Conservation (phyloP, 2,113 vertebrate species). For the Rana temporaria region DNA sequence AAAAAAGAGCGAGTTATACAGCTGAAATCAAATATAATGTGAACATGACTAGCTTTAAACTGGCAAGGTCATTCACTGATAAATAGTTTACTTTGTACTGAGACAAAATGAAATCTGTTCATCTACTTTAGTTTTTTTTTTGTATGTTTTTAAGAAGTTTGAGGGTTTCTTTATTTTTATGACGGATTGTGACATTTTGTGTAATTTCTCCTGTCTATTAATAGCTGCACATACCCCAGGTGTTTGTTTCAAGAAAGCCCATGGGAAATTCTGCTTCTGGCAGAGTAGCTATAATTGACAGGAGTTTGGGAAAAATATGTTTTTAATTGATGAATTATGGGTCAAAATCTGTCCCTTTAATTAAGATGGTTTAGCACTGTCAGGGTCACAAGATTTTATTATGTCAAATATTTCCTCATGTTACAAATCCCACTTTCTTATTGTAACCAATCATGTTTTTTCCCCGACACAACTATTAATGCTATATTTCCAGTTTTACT, state of each 20-base stretch:
- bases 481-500: no score
- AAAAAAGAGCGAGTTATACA: slow-evolving; percentile 38
- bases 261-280: slow-evolving; percentile 59
- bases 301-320: slow-evolving; percentile 44
- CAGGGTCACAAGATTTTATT: slow-evolving; percentile 51
- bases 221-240: slow-evolving; percentile 60
- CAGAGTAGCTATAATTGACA: slow-evolving; percentile 58
- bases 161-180: slow-evolving; percentile 64
- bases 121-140: slow-evolving; percentile 61
- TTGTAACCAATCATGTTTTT: background rate
- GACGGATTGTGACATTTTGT: slow-evolving; percentile 64
- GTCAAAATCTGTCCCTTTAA: slow-evolving; percentile 29
- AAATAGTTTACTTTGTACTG: slow-evolving; percentile 47
- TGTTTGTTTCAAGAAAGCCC: slow-evolving; percentile 61
- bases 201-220: slow-evolving; percentile 63
- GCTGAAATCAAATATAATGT: slow-evolving; percentile 58
- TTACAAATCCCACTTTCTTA: slow-evolving; percentile 31
- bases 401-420: slow-evolving; percentile 24
- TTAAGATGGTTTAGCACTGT: slow-evolving; percentile 16
- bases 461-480: no score
- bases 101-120: slow-evolving; percentile 60
- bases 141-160: slow-evolving; percentile 57
- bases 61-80: slow-evolving; percentile 60
- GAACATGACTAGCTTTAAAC: slow-evolving; percentile 53
- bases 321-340: slow-evolving; percentile 61